These are phyloP conservation scores for Paraescarpia echinospica DNA, from an alignment of 1,140 invertebrate species.

Conservation along the genomic window DNA sequence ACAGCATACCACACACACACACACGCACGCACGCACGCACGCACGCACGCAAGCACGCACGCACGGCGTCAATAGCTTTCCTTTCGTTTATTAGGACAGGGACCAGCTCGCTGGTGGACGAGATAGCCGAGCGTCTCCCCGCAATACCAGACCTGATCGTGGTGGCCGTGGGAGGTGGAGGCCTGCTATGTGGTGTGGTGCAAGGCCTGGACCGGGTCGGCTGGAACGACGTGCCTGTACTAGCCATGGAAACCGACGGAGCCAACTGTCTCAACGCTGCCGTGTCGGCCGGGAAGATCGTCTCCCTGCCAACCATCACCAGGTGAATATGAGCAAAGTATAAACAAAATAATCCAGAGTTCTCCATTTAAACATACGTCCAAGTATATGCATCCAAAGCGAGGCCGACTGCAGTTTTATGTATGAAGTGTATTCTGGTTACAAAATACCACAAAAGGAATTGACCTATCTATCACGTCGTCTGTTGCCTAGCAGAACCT, in stretches of 20 bases:
- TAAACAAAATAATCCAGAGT: too few species aligned
- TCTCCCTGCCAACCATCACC: constrained; percentile 57
- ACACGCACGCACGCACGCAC: too few species aligned
- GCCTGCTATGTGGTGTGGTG: constrained; percentile 55
- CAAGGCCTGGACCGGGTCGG: constrained; percentile 45
- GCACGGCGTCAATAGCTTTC: not conserved
- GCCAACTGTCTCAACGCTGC: constrained; percentile 60
- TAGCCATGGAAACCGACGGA: constrained; percentile 63
- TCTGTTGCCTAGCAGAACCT: too few species aligned
- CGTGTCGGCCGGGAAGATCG: constrained; percentile 54
- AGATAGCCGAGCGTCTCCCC: constrained; percentile 54
- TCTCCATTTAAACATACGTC: too few species aligned
- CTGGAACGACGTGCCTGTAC: constrained; percentile 48
- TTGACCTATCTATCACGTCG: too few species aligned
- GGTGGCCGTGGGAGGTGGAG: constrained; percentile 61
- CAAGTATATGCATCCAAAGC: too few species aligned
- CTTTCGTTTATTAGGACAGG: not conserved
- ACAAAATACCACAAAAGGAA: too few species aligned
- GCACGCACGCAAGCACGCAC: not conserved
- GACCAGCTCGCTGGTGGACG: constrained; percentile 52
- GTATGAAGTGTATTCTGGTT: too few species aligned
- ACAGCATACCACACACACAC: too few species aligned
- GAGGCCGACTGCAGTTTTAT: too few species aligned
- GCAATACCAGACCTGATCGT: constrained; percentile 57
- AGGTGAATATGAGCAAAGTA: constrained; percentile 50